Percentiles rank a stretch among this genome's conserved stretches.
phyloP scores from a whole-genome alignment of 2,888 invertebrate genomes.

The Ophonus ardosiacus region DNA sequence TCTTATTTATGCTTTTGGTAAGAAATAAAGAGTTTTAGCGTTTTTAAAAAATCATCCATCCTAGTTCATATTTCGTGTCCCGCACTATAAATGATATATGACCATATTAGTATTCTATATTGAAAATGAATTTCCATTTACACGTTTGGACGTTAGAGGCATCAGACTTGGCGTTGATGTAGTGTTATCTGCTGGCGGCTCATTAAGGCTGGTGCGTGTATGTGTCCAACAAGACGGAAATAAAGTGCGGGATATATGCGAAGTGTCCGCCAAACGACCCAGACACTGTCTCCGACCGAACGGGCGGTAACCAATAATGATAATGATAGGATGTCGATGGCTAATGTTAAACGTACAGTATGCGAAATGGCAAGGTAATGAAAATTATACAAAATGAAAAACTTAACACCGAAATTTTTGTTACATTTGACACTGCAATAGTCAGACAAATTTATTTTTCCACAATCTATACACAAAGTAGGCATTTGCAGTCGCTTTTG shows the following conservation, averaged over 20 bases:
- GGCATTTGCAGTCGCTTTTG: no score
- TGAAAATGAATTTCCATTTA: background rate
- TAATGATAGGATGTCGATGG: background rate
- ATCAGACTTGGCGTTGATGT: background rate
- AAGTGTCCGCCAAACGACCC: constrained; percentile 23
- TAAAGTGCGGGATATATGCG: constrained; percentile 29
- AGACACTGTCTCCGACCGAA: background rate
- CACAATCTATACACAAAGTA: no score
- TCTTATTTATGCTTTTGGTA: no score
- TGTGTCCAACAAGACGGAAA: constrained; percentile 7
- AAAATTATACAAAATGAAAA: background rate
- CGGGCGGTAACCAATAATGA: constrained; percentile 5
- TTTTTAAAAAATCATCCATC: no score
- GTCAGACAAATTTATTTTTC: background rate
- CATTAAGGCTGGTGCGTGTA: constrained; percentile 3
- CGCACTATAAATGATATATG: background rate
- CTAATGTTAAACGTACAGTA: background rate
- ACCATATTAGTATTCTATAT: background rate
- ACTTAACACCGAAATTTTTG: background rate
- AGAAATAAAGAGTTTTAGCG: no score
- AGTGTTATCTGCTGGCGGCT: constrained; percentile 16
- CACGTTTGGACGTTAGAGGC: background rate
- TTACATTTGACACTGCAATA: background rate
- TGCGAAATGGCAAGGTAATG: background rate
- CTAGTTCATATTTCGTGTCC: no score